Conservation (phyloP, 1,140 invertebrate genomes). For the Heliconius melpomene region DNA sequence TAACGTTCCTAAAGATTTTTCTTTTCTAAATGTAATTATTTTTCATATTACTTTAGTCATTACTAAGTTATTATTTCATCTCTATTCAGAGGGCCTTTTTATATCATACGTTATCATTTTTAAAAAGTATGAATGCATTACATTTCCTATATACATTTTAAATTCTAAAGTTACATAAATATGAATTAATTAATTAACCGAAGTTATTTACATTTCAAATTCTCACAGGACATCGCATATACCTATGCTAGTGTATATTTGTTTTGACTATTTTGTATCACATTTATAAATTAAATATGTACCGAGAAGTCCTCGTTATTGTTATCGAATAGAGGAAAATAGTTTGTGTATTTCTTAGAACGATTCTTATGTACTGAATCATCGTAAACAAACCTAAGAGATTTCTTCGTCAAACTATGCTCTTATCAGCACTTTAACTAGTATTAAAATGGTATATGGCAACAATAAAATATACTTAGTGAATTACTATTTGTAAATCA, state of each 20-base stretch:
- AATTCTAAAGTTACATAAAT: background rate
- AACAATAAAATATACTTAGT: too few species aligned
- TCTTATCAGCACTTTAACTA: background rate
- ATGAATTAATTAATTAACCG: background rate
- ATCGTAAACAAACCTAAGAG: background rate
- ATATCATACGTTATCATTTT: too few species aligned
- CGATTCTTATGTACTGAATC: slow-evolving; percentile 5
- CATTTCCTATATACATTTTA: background rate
- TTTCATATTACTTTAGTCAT: too few species aligned
- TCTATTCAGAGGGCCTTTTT: too few species aligned
- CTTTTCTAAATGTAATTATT: too few species aligned
- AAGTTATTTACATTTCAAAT: background rate
- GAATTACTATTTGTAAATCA: too few species aligned
- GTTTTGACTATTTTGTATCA: background rate
- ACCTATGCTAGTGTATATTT: background rate
- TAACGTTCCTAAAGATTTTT: too few species aligned
- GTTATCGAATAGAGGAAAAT: slow-evolving; percentile 21
- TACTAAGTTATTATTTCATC: too few species aligned
- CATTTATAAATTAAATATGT: background rate
- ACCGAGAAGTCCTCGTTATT: background rate
- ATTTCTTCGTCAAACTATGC: background rate
- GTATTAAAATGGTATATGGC: too few species aligned
- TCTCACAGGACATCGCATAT: background rate
- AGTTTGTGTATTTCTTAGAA: slow-evolving; percentile 22
- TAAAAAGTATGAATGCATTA: background rate